Percentiles rank a stretch among this genome's conserved stretches.
Conservation (phyloP, 2,888 invertebrate species). For the Polylopha cassiicola region DNA sequence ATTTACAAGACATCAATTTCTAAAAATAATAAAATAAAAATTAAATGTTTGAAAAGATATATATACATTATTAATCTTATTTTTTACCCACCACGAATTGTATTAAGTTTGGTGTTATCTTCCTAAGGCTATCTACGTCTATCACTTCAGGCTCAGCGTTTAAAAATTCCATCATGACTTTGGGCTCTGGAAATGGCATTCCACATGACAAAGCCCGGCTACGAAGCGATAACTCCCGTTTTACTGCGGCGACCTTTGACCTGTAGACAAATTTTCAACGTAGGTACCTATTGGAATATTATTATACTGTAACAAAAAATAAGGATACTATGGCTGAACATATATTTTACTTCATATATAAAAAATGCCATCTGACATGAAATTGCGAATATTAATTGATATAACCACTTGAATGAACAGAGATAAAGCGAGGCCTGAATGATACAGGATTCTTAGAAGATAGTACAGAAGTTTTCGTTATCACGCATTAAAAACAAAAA, state of each 20-base stretch:
- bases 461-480: too few species aligned
- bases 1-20: slow-evolving; percentile 80
- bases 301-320: too few species aligned
- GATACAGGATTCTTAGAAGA: too few species aligned
- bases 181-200: slow-evolving; percentile 82
- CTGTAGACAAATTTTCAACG: slow-evolving; percentile 66
- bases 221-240: slow-evolving; percentile 82
- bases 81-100: slow-evolving; percentile 80
- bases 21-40: slow-evolving; percentile 41
- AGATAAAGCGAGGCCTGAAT: too few species aligned
- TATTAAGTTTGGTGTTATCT: slow-evolving; percentile 81
- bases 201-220: slow-evolving; percentile 80
- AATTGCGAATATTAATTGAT: too few species aligned
- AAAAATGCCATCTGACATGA: too few species aligned
- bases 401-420: too few species aligned
- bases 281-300: too few species aligned
- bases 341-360: too few species aligned
- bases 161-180: slow-evolving; percentile 85
- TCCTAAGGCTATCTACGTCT: slow-evolving; percentile 68
- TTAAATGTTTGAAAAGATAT: slow-evolving; percentile 1
- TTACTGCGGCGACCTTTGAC: slow-evolving; percentile 78
- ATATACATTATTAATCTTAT: slow-evolving; percentile 13
- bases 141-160: slow-evolving; percentile 72
- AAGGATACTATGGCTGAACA: too few species aligned
- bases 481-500: too few species aligned